Percentiles rank a stretch among this genome's conserved stretches.
Evolutionary conservation across 2,888 invertebrate genomes (phyloP).

Genomic region (Chloroclystis v-ata): DNA sequence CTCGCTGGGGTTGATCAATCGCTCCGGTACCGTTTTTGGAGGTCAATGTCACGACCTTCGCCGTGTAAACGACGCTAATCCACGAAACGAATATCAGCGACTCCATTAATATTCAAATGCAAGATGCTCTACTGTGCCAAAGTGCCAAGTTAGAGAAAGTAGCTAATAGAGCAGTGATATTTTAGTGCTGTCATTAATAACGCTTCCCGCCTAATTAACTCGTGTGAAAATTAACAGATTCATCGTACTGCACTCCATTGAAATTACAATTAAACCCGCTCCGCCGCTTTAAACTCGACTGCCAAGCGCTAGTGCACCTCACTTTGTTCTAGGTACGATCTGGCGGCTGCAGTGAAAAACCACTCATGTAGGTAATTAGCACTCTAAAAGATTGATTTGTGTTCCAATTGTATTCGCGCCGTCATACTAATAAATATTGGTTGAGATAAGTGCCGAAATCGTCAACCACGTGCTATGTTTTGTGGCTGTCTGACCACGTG

Average conservation of each 20-base stretch:
- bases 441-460: conserved; percentile 23
- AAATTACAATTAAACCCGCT: conserved; percentile 17
- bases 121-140: not conserved
- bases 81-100: conserved; percentile 23
- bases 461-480: conserved; percentile 16
- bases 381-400: conserved; percentile 23
- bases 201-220: conserved; percentile 18
- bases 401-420: conserved; percentile 18
- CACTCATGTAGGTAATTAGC: conserved; percentile 13
- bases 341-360: conserved; percentile 10
- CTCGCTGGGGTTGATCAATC: conserved; percentile 43
- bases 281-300: conserved; percentile 13
- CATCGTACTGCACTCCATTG: conserved; percentile 22
- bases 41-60: conserved; percentile 49
- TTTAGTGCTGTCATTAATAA: conserved; percentile 10
- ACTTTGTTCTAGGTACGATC: conserved; percentile 1
- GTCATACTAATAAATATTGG: conserved; percentile 20
- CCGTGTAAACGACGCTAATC: conserved; percentile 14
- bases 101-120: not conserved
- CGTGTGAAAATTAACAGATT: conserved; percentile 22
- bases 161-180: not conserved
- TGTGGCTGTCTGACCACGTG: conserved; percentile 1
- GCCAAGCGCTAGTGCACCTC: conserved; percentile 16
- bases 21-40: conserved; percentile 28
- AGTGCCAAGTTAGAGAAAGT: not conserved